These are phyloP conservation scores for Ophioninae sp. DNA, from an alignment of 2,888 invertebrate genomes.

Conservation along the genomic window DNA sequence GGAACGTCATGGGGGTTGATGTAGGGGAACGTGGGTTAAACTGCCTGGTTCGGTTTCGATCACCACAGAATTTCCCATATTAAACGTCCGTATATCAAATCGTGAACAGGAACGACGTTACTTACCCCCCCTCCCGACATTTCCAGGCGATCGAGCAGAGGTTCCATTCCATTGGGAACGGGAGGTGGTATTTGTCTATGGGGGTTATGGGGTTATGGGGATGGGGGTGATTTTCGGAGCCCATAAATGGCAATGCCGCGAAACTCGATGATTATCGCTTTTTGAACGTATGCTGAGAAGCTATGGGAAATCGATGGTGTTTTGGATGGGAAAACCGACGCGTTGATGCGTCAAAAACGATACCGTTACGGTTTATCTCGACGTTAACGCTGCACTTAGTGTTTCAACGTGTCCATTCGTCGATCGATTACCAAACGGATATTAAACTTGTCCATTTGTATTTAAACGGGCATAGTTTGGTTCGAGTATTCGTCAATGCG, in stretches of 20 bases:
- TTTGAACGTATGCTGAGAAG: conserved; percentile 12
- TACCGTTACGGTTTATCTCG: neutral
- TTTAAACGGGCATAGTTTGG: conserved; percentile 16
- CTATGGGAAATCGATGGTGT: conserved; percentile 61
- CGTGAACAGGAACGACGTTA: conserved; percentile 20
- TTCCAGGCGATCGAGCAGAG: too few species aligned
- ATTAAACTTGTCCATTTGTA: neutral
- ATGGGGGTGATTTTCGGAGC: neutral
- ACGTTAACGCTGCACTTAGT: conserved; percentile 19
- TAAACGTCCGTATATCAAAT: conserved; percentile 57
- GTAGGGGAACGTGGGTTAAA: conserved; percentile 41
- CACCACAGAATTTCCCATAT: conserved; percentile 57
- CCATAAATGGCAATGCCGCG: conserved; percentile 52
- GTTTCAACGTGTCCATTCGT: conserved; percentile 14
- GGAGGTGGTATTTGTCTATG: too few species aligned
- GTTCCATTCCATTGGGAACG: too few species aligned
- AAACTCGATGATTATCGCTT: conserved; percentile 66
- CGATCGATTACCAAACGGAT: too few species aligned
- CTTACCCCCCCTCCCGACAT: too few species aligned
- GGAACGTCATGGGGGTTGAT: neutral
- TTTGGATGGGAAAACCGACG: neutral
- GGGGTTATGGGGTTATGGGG: neutral
- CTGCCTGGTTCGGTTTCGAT: conserved; percentile 27
- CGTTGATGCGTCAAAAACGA: conserved; percentile 21
- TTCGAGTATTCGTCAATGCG: conserved; percentile 55